Evolutionary conservation across 2,888 invertebrate species (phyloP), one percentile per base, ranked within the genome.

Genomic region (Toxonevra muliebris): DNA sequence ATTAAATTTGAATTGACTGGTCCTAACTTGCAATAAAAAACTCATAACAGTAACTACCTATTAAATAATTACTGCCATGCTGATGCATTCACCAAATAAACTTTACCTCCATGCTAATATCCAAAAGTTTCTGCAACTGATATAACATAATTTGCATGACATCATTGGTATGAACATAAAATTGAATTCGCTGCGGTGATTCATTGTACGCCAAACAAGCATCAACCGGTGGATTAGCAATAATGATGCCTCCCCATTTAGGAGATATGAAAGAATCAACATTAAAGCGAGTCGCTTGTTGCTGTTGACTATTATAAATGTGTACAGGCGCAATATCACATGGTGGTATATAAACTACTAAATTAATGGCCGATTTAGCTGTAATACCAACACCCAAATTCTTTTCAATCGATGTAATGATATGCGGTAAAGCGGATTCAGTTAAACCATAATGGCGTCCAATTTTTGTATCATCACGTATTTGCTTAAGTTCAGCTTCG

Each of bases 181-280:
- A 87, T 45, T 80, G 77, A 59, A 85, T 77, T 3, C 81, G 76
- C 65, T 80, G 76, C 43, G 80, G 73, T n/a, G 80, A 77, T 12
- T 82, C 79, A 53, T 83, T 78, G 55, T 85, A 82, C 1, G 79
- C 77, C 60, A 85, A 75, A 75, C 93, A 93, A 19, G 88, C 87
- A 0, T 84, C 85, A 13, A 81, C 76, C 1, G 89, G 86, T 9
- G 93, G 91, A 83, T 91, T 94, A 68, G 90, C 87, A 50, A 97
- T 88, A 61, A 92, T 88, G 69, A 97, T 91, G 1, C 95, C 96
- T 53, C 97, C 97, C 97, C 97, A 97, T 69, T 93, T 89, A 0
- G 93, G 92, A 0, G 94, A 94, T 77, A 93, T 88, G 82, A 94
- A 94, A 3, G 93, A 92, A 82, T 92, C 91, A 30, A 89, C 85